Conservation (phyloP, 2,797 vertebrate species). For the Triplophysa yarkandensis region DNA sequence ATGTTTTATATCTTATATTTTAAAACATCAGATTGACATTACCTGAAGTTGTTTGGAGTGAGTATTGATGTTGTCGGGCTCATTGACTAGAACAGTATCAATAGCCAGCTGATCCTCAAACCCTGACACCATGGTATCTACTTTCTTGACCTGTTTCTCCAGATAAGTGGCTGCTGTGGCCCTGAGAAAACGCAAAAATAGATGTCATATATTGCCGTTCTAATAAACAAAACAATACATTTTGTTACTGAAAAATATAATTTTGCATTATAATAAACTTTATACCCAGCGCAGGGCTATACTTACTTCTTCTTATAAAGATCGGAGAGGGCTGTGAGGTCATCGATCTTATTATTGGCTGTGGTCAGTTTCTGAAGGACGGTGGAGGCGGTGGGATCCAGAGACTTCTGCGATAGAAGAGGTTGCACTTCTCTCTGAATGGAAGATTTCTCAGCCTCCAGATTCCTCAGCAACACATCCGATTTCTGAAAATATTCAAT, state of each 20-base stretch:
- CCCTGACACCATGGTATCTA: conserved; percentile 74
- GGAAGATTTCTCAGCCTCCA: conserved; percentile 80
- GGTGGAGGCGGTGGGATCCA: conserved; percentile 73
- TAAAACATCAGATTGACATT: neutral
- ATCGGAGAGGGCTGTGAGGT: conserved; percentile 76
- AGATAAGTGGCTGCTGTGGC: conserved; percentile 82
- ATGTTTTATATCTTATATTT: no score
- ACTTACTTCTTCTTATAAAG: conserved; percentile 87
- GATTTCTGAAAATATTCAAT: conserved; percentile 70
- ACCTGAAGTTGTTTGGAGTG: conserved; percentile 80
- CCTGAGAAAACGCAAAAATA: conserved; percentile 66
- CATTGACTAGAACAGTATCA: conserved; percentile 75
- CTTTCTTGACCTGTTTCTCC: conserved; percentile 82
- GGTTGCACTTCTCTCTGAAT: conserved; percentile 82
- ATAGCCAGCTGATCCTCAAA: conserved; percentile 82
- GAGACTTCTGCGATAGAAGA: conserved; percentile 75
- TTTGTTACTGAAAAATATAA: no score
- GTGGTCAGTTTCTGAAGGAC: conserved; percentile 78
- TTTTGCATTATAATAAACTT: no score
- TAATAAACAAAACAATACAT: neutral
- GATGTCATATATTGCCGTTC: no score
- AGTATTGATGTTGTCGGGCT: conserved; percentile 73
- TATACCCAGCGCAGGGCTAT: no score
- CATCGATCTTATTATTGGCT: conserved; percentile 80
- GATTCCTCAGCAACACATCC: conserved; percentile 68